Conservation (phyloP, 2,113 vertebrate species). For the Melanostigma gelatinosum region DNA sequence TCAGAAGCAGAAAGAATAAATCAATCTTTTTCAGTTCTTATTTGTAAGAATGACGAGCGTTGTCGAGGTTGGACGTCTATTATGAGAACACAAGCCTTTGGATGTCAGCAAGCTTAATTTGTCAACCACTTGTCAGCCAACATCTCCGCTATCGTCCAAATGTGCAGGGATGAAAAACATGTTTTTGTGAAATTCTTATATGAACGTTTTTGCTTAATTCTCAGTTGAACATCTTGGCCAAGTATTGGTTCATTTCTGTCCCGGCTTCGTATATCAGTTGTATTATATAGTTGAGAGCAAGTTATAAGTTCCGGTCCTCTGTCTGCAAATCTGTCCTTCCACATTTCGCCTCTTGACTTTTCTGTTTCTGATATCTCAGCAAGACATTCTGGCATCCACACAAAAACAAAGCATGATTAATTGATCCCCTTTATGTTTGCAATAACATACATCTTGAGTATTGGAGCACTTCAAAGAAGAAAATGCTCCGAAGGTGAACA, state of each 20-base stretch:
- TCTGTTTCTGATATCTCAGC: neutral
- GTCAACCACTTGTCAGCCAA: conserved; percentile 26
- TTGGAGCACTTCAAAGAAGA: neutral
- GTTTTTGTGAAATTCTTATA: neutral
- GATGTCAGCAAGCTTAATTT: conserved; percentile 40
- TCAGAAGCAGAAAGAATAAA: conserved; percentile 15
- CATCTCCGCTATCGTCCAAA: neutral
- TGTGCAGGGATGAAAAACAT: conserved; percentile 1
- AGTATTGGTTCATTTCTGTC: neutral
- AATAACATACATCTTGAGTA: conserved; percentile 14
- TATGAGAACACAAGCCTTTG: conserved; percentile 11
- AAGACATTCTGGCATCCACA: neutral
- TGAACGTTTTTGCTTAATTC: neutral
- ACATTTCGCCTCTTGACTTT: neutral
- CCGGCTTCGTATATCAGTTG: neutral
- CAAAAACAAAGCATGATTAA: neutral
- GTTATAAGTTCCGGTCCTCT: neutral
- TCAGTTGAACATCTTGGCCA: neutral
- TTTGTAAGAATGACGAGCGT: conserved; percentile 22
- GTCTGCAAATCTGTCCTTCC: neutral
- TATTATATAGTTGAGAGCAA: neutral
- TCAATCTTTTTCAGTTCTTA: conserved; percentile 28
- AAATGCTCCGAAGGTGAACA: neutral
- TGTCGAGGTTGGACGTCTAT: conserved; percentile 16
- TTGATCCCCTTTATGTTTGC: conserved; percentile 10